Conservation (phyloP, 2,797 vertebrate genomes). For the Okamejei kenojei region DNA sequence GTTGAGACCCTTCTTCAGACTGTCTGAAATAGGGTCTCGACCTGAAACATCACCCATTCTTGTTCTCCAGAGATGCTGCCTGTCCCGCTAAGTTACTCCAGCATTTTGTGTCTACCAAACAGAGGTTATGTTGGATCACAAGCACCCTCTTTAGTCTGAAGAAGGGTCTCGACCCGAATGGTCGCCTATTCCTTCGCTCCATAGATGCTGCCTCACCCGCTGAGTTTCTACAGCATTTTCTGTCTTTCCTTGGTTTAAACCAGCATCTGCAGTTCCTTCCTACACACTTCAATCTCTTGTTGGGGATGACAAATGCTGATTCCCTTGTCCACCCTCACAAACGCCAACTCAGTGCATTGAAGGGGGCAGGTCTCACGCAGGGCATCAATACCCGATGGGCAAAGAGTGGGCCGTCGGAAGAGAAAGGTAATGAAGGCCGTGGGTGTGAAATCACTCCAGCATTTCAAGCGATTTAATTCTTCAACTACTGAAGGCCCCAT, state of each 20-base stretch:
- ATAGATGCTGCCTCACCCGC: no score
- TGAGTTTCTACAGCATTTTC: no score
- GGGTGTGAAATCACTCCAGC: not conserved
- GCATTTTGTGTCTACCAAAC: not conserved
- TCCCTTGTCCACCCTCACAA: constrained; percentile 21
- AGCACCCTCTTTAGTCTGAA: not conserved
- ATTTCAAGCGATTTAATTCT: constrained; percentile 14
- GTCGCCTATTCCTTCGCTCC: no score
- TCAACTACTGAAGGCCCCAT: not conserved
- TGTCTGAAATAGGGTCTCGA: no score
- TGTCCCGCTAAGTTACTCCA: no score
- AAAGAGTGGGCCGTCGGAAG: not conserved
- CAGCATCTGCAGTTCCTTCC: no score
- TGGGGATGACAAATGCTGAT: constrained; percentile 5
- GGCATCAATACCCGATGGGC: constrained; percentile 13
- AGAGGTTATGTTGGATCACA: not conserved
- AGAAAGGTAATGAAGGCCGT: not conserved
- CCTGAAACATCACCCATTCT: no score
- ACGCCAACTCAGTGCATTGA: not conserved
- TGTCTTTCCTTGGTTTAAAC: no score
- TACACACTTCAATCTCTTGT: not conserved
- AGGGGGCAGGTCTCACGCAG: not conserved
- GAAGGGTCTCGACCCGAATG: no score
- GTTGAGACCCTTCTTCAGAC: no score
- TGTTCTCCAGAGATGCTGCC: no score